Evolutionary conservation across 2,113 vertebrate genomes (phyloP), one percentile per base, ranked within the genome.

Genomic region (Etheostoma cragini): DNA sequence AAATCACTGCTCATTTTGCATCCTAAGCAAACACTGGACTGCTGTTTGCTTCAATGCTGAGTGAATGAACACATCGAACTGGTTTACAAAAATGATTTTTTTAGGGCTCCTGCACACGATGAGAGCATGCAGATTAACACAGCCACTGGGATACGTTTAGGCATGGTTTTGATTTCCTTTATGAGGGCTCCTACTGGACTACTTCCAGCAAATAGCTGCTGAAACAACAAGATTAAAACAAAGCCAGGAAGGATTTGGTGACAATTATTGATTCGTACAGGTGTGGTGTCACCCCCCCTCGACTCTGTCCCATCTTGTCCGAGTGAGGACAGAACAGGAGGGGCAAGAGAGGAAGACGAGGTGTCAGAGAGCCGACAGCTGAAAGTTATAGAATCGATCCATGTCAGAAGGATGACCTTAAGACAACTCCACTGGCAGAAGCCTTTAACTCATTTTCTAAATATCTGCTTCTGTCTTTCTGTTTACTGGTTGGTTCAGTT

Each of bases 301-400:
- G 0, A 33, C 60, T 83, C 60, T 57, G 49, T 72, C 50, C 49
- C 53, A 10, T 65, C 72, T 22, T 30, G 70, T 78, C 62, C 72
- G 67, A 30, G 22, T 42, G 3, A 76, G 61, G 45, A 71, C 38
- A 4, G 46, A 26, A 52, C 35, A 65, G 24, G 66, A 75, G 54
- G n/a, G 46, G 30, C 19, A 8, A 16, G 33, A 80, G 53, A 68
- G 47, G 70, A 57, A 19, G 72, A 75, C 50, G 30, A 80, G 73
- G 54, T 77, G 81, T 76, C 61, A 81, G 56, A 54, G 67, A 70
- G 66, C 66, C 15, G 72, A 73, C 80, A 78, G 69, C 33, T 38
- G 66, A 66, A 62, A 86, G 61, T 13, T 65, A 67, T 12, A 5
- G 57, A 79, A 91, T 91, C 64, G 83, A 90, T 87, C 76, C 64